Evolutionary conservation across 2,888 invertebrate species (phyloP).

Genomic region (Sarcophaga caerulescens): DNA sequence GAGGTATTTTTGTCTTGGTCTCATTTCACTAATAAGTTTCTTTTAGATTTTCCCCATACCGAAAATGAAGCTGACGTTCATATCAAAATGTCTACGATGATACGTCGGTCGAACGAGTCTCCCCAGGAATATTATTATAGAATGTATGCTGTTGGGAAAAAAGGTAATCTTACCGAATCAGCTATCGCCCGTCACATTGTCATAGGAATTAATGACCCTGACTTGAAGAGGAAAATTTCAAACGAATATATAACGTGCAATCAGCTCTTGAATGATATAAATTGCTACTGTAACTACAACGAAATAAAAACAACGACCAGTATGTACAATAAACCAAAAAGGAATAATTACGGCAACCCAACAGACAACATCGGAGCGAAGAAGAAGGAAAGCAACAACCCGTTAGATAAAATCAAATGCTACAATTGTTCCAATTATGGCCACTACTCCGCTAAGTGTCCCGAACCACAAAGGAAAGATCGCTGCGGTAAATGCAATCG

Average conservation of each 20-base stretch:
- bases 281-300: constrained; percentile 35
- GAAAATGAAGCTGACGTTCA: constrained; percentile 24
- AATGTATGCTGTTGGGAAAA: constrained; percentile 49
- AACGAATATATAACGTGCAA: constrained; percentile 35
- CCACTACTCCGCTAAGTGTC: constrained; percentile 9
- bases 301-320: neutral
- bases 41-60: constrained; percentile 26
- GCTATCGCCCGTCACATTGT: constrained; percentile 55
- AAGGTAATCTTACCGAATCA: constrained; percentile 43
- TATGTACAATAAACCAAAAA: constrained; percentile 9
- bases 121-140: constrained; percentile 29
- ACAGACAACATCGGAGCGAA: neutral
- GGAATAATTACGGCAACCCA: neutral
- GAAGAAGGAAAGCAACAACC: neutral
- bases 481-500: constrained; percentile 25
- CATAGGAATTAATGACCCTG: constrained; percentile 40
- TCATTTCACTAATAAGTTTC: constrained; percentile 30
- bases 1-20: constrained; percentile 26
- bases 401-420: neutral
- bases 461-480: constrained; percentile 38
- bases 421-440: constrained; percentile 4
- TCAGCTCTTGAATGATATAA: neutral
- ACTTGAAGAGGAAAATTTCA: constrained; percentile 46
- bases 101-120: constrained; percentile 8
- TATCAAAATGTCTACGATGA: constrained; percentile 43